Evolutionary conservation across 2,113 vertebrate species (phyloP).

Genomic region (Gasterosteus aculeatus): DNA sequence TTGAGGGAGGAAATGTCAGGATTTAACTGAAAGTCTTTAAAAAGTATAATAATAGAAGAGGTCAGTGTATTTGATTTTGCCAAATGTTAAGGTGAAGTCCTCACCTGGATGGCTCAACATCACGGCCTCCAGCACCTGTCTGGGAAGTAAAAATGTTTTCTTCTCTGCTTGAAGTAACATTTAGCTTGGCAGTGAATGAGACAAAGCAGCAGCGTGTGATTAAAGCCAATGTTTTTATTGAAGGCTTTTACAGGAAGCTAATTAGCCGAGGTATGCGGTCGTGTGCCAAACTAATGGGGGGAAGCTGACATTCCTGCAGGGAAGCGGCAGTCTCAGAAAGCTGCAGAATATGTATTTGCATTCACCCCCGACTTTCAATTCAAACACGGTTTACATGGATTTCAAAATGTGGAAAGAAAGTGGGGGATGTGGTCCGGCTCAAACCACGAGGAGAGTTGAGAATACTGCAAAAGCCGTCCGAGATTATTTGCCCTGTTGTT

Average conservation of each 20-base stretch:
- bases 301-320: conserved; percentile 87
- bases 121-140: conserved; percentile 77
- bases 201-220: conserved; percentile 89
- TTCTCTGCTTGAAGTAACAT: conserved; percentile 83
- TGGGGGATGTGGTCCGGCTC: conserved; percentile 47
- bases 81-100: conserved; percentile 74
- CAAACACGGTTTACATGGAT: conserved; percentile 30
- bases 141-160: conserved; percentile 71
- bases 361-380: conserved; percentile 66
- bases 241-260: conserved; percentile 94
- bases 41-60: conserved; percentile 66
- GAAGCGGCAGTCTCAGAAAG: conserved; percentile 83
- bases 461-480: background rate
- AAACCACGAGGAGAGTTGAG: conserved; percentile 1
- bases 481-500: conserved; percentile 21
- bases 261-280: conserved; percentile 90
- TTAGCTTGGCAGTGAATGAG: conserved; percentile 92
- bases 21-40: conserved; percentile 68
- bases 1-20: conserved; percentile 51
- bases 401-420: conserved; percentile 21
- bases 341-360: conserved; percentile 86
- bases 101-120: conserved; percentile 66
- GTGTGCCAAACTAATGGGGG: conserved; percentile 84
- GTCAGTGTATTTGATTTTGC: conserved; percentile 78
- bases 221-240: conserved; percentile 88